phyloP scores from a whole-genome alignment of 1,140 invertebrate genomes.

The Drosophila sp. region DNA sequence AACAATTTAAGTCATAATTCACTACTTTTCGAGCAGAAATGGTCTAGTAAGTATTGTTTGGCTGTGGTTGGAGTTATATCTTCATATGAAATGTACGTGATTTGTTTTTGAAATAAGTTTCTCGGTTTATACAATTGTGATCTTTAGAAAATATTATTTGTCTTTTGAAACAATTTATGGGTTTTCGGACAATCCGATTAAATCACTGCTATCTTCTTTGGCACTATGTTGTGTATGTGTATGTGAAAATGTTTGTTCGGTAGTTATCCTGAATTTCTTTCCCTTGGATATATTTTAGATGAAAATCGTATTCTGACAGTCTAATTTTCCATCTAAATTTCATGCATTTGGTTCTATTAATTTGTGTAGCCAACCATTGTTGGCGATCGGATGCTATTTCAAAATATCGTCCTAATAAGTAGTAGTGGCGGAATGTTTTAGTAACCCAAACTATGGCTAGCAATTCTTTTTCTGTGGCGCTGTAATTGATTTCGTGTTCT shows the following conservation, averaged over 20 bases:
- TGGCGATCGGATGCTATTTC: too few species aligned
- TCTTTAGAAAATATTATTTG: constrained; percentile 10
- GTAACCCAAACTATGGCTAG: too few species aligned
- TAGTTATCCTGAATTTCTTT: constrained; percentile 21
- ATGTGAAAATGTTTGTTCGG: constrained; percentile 4
- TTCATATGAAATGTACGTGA: background rate
- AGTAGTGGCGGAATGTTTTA: too few species aligned
- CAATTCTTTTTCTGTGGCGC: too few species aligned
- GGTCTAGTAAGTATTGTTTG: background rate
- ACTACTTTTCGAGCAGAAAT: constrained; percentile 7
- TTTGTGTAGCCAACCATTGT: background rate
- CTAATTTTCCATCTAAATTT: constrained; percentile 24
- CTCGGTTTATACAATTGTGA: background rate
- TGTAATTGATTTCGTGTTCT: too few species aligned
- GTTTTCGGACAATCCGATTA: constrained; percentile 3
- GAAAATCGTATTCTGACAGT: constrained; percentile 18
- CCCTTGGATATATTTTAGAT: constrained; percentile 19
- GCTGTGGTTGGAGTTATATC: background rate
- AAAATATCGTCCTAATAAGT: too few species aligned
- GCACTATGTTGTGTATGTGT: constrained; percentile 3
- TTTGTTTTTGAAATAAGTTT: too few species aligned
- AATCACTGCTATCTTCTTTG: background rate
- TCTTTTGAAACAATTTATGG: background rate
- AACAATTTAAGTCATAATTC: background rate
- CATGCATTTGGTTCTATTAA: constrained; percentile 21